Conservation (phyloP, 1,140 invertebrate species). For the Leptinotarsa undecemlineata region DNA sequence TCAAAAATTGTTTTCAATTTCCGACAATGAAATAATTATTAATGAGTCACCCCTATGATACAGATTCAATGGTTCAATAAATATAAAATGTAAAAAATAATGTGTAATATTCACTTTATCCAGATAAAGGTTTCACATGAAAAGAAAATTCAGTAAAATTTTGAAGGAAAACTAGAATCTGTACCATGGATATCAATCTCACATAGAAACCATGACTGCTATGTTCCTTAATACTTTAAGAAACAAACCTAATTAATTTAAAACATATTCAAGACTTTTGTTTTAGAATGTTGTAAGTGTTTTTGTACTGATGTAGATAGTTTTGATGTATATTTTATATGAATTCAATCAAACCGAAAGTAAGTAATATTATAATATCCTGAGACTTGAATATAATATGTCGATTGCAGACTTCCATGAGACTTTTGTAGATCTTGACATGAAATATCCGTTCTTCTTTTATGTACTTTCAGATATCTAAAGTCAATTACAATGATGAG, state of each 20-base stretch:
- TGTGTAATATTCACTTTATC: no score
- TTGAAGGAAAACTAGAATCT: background rate
- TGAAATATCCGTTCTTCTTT: no score
- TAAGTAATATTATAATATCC: background rate
- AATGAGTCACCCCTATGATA: background rate
- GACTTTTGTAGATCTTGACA: no score
- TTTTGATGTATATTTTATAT: conserved; percentile 11
- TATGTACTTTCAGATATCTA: no score
- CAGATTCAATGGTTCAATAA: background rate
- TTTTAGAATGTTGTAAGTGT: conserved; percentile 15
- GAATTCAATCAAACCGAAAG: conserved; percentile 8
- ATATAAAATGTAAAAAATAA: background rate
- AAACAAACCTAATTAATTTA: conserved; percentile 6
- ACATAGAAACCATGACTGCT: conserved; percentile 39
- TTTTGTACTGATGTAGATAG: conserved; percentile 25
- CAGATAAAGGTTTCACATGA: background rate
- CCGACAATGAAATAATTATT: conserved; percentile 14
- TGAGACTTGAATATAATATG: no score
- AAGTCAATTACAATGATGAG: no score
- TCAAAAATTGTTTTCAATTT: background rate
- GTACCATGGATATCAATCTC: conserved; percentile 27
- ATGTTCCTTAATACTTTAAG: conserved; percentile 33
- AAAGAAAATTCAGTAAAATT: background rate
- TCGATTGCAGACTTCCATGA: no score
- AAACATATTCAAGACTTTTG: conserved; percentile 19